phyloP scores from a whole-genome alignment of 2,113 vertebrate species.

The Gallinago jamesoni region DNA sequence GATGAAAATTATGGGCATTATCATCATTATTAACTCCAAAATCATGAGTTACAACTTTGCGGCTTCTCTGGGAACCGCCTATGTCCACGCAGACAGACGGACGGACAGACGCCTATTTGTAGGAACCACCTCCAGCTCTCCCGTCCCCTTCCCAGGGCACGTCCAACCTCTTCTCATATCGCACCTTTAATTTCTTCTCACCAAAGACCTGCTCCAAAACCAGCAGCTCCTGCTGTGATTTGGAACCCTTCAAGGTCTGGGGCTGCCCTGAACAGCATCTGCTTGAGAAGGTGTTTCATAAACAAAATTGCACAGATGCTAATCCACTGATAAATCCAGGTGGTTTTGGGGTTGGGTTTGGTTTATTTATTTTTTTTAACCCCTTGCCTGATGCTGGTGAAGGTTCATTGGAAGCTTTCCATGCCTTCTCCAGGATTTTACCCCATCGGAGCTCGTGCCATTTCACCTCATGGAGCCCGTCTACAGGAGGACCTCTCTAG shows the following conservation, averaged over 20 bases:
- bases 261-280: not conserved
- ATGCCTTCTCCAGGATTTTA: not conserved
- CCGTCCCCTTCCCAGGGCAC: accelerated
- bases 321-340: not conserved
- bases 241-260: not conserved
- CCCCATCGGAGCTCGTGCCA: not conserved
- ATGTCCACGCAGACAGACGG: accelerated
- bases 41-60: not conserved
- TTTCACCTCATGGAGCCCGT: not conserved
- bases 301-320: not conserved
- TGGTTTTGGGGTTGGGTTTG: not conserved
- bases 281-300: not conserved
- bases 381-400: not conserved
- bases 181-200: not conserved
- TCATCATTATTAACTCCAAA: not conserved
- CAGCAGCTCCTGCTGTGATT: accelerated
- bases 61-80: not conserved
- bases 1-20: not conserved
- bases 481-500: not conserved
- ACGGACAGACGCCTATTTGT: accelerated
- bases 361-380: not conserved
- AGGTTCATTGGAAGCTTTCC: not conserved
- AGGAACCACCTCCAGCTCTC: not conserved
- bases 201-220: not conserved
- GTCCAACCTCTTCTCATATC: accelerated